Evolutionary conservation across 2,797 vertebrate genomes (phyloP).

Genomic region (Rhinatrema bivittatum): DNA sequence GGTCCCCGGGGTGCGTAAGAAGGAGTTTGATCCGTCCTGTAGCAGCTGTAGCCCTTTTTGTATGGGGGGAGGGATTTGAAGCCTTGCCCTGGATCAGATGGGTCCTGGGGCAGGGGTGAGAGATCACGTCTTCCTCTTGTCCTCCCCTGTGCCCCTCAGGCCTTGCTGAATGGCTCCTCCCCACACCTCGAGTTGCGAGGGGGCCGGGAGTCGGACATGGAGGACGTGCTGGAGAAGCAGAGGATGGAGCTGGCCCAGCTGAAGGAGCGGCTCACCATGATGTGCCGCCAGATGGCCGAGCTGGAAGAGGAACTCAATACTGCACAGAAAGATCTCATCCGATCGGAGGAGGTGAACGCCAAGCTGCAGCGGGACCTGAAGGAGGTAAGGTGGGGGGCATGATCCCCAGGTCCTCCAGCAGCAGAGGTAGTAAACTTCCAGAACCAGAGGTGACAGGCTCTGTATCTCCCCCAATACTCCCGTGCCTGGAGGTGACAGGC

Average conservation of each 20-base stretch:
- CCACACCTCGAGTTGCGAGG: conserved; percentile 60
- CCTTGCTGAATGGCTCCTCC: conserved; percentile 47
- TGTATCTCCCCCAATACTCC: too few relatives aligned
- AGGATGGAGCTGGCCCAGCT: conserved; percentile 77
- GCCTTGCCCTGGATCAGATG: too few relatives aligned
- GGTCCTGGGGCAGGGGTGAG: background rate
- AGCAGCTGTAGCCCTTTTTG: background rate
- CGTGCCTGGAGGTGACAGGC: too few relatives aligned
- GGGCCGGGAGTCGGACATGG: conserved; percentile 42
- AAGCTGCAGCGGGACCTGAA: conserved; percentile 85
- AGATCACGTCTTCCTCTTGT: background rate
- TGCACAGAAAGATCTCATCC: conserved; percentile 76
- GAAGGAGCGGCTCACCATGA: conserved; percentile 76
- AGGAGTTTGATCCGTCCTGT: too few relatives aligned
- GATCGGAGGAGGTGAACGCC: conserved; percentile 80
- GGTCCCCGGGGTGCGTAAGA: too few relatives aligned
- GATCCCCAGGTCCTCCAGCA: background rate
- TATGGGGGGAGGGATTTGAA: background rate
- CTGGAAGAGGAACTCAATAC: conserved; percentile 84
- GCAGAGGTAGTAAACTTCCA: background rate
- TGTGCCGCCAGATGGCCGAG: conserved; percentile 86
- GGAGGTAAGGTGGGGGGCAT: conserved; percentile 66
- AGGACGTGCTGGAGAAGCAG: conserved; percentile 76
- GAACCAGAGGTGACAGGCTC: too few relatives aligned
- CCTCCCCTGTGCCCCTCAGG: conserved; percentile 10